Evolutionary conservation across 2,113 vertebrate genomes (phyloP).

Genomic region (Thunnus maccoyii): DNA sequence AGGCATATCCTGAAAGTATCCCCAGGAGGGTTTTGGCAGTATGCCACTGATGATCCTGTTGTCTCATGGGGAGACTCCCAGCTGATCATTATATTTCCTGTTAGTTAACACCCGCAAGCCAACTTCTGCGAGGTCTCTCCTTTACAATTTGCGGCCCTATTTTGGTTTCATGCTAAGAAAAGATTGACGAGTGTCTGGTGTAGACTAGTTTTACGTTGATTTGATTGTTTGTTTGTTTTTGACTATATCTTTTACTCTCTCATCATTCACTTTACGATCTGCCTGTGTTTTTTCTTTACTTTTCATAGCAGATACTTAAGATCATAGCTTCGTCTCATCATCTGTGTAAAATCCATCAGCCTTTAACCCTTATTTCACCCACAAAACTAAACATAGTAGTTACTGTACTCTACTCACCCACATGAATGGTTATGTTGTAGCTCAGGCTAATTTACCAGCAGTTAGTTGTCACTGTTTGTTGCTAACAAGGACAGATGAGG

Average conservation of each 20-base stretch:
- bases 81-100: constrained; percentile 21
- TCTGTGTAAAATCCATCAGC: background rate
- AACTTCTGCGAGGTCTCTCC: background rate
- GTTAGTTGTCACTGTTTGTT: background rate
- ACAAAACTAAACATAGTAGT: background rate
- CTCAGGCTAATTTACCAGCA: background rate
- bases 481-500: background rate
- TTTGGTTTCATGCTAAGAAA: constrained; percentile 9
- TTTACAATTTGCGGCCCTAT: background rate
- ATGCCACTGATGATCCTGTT: constrained; percentile 12
- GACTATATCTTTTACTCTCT: too few relatives aligned
- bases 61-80: constrained; percentile 22
- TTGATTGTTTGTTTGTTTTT: too few relatives aligned
- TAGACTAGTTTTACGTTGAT: too few relatives aligned
- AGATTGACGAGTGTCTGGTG: background rate
- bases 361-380: background rate
- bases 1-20: background rate
- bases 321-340: too few relatives aligned
- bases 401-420: background rate
- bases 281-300: too few relatives aligned
- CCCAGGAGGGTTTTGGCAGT: constrained; percentile 29
- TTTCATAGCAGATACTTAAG: too few relatives aligned
- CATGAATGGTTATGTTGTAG: background rate
- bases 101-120: constrained; percentile 17
- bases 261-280: too few relatives aligned